Percentiles rank a stretch among this genome's conserved stretches.
phyloP scores from a whole-genome alignment of 2,888 invertebrate species.

The Podotricha telesiphe region DNA sequence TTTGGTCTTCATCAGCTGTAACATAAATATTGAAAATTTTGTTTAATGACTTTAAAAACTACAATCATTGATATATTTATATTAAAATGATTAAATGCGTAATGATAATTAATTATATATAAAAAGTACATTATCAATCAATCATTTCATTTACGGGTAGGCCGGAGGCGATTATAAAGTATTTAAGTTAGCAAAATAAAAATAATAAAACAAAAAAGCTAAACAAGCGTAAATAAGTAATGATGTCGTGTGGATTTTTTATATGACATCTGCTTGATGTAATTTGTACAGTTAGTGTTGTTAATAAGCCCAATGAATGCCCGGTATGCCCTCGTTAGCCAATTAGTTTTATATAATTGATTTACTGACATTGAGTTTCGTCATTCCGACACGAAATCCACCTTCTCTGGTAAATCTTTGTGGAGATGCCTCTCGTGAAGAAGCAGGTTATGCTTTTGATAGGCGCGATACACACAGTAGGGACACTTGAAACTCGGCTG shows the following conservation, averaged over 20 bases:
- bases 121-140: not conserved
- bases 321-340: conserved; percentile 34
- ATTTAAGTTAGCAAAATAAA: not conserved
- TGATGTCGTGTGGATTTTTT: not conserved
- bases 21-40: conserved; percentile 30
- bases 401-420: conserved; percentile 81
- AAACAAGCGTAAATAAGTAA: conserved; percentile 1
- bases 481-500: conserved; percentile 88
- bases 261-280: not conserved
- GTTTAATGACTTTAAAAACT: conserved; percentile 1
- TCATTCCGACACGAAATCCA: conserved; percentile 82
- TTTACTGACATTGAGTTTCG: conserved; percentile 70
- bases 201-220: not conserved
- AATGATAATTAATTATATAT: not conserved
- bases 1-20: conserved; percentile 39
- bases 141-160: not conserved
- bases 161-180: not conserved
- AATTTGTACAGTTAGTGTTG: conserved; percentile 31
- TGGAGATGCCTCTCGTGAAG: conserved; percentile 81
- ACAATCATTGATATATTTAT: not conserved
- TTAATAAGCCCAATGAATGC: conserved; percentile 26
- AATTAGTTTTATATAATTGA: conserved; percentile 43
- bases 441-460: conserved; percentile 85
- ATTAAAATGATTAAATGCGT: not conserved
- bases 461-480: conserved; percentile 87